Percentiles rank a stretch among this genome's conserved stretches.
These are phyloP conservation scores for Drosophila pruinosa DNA, from an alignment of 1,140 invertebrate species.

Conservation along the genomic window DNA sequence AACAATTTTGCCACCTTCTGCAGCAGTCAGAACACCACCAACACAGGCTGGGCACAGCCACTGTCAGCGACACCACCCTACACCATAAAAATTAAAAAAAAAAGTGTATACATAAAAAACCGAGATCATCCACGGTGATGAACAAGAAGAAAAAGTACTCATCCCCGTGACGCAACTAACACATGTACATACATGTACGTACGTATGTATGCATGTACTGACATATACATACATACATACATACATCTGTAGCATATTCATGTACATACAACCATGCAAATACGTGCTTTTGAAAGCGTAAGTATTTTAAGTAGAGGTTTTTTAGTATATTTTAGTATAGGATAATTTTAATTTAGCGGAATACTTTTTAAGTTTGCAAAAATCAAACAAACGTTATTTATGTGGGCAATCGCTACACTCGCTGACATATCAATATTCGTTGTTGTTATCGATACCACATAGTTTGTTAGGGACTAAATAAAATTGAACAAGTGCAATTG, in stretches of 20 bases:
- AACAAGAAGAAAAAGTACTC: slow-evolving; percentile 29
- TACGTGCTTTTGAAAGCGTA: not conserved
- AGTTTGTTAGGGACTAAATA: too few relatives aligned
- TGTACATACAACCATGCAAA: not conserved
- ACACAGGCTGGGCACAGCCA: not conserved
- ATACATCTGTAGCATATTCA: not conserved
- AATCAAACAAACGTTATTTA: too few relatives aligned
- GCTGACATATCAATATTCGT: too few relatives aligned
- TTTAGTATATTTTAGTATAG: too few relatives aligned
- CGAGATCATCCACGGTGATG: slow-evolving; percentile 56
- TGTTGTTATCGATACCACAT: too few relatives aligned
- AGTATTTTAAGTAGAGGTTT: too few relatives aligned
- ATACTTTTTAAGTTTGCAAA: too few relatives aligned
- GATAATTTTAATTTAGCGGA: too few relatives aligned
- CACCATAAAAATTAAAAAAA: slow-evolving; percentile 57
- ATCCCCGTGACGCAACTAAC: slow-evolving; percentile 2
- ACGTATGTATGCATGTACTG: not conserved
- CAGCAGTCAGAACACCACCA: slow-evolving; percentile 31
- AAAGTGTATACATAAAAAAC: slow-evolving; percentile 51
- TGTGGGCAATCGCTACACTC: too few relatives aligned
- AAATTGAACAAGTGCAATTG: too few relatives aligned
- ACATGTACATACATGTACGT: slow-evolving; percentile 15
- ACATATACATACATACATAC: slow-evolving; percentile 5
- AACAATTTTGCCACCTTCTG: slow-evolving; percentile 57
- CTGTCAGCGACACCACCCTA: slow-evolving; percentile 41